These are phyloP conservation scores for Epinephelus moara DNA, from an alignment of 2,113 vertebrate genomes.

Conservation along the genomic window DNA sequence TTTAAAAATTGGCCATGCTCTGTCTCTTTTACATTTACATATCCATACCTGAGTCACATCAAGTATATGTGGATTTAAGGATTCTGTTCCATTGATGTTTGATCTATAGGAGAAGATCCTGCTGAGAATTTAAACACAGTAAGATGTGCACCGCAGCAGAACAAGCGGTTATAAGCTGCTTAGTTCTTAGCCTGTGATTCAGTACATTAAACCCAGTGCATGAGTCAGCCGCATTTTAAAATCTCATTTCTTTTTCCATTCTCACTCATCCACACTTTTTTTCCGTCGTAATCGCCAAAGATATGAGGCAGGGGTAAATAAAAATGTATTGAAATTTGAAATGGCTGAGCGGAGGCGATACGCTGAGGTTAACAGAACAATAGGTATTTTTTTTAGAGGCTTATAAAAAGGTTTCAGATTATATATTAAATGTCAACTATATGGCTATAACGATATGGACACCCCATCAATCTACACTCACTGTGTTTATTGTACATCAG, in stretches of 20 bases:
- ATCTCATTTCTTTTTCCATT: conserved; percentile 39
- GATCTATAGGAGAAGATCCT: neutral
- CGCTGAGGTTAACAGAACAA: neutral
- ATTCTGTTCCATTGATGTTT: conserved; percentile 3
- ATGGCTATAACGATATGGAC: neutral
- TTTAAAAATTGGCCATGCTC: neutral
- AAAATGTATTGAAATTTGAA: conserved; percentile 1
- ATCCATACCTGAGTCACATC: neutral
- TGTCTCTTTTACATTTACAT: neutral
- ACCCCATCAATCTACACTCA: neutral
- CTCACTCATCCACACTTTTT: conserved; percentile 17
- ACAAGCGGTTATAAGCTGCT: conserved; percentile 48
- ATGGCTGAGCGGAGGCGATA: neutral
- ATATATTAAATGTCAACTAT: neutral
- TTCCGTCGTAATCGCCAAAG: conserved; percentile 29
- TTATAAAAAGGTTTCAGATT: neutral
- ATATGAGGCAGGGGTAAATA: conserved; percentile 25
- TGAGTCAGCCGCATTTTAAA: conserved; percentile 56
- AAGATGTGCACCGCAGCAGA: conserved; percentile 5
- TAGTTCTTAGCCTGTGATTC: conserved; percentile 38
- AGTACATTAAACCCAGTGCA: conserved; percentile 41
- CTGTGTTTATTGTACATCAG: neutral
- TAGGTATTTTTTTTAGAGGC: neutral
- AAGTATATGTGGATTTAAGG: neutral
- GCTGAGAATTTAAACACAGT: conserved; percentile 12